Evolutionary conservation across 2,113 vertebrate species (phyloP).

Genomic region (Passer domesticus): DNA sequence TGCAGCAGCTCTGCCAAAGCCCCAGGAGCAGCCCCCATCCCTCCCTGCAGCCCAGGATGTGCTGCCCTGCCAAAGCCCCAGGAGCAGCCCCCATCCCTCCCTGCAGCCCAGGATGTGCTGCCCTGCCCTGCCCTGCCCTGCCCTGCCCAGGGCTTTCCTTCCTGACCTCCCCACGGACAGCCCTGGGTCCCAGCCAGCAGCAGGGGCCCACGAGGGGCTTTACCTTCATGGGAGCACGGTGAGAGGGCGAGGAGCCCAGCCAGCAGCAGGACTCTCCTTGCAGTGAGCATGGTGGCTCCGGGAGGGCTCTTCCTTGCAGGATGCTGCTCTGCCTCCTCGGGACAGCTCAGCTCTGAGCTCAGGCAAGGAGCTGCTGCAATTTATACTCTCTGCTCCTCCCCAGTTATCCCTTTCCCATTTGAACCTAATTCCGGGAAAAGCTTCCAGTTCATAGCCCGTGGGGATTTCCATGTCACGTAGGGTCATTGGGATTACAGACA

Average conservation of each 20-base stretch:
- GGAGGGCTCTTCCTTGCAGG: not conserved
- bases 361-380: not conserved
- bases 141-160: not conserved
- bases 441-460: accelerated
- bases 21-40: not conserved
- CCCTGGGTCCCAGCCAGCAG: accelerated
- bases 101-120: not conserved
- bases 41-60: not conserved
- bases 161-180: accelerated
- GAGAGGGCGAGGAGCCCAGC: not conserved
- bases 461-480: not conserved
- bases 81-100: not conserved
- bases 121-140: not conserved
- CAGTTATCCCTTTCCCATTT: not conserved
- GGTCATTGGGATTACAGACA: not conserved
- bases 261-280: not conserved
- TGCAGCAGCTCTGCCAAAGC: not conserved
- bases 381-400: not conserved
- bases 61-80: not conserved
- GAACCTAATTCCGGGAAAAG: not conserved
- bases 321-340: not conserved
- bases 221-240: accelerated
- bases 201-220: accelerated
- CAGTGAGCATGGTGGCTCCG: not conserved
- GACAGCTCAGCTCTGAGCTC: not conserved